Evolutionary conservation across 2,113 vertebrate genomes (phyloP).

Genomic region (Pyrgilauda ruficollis): DNA sequence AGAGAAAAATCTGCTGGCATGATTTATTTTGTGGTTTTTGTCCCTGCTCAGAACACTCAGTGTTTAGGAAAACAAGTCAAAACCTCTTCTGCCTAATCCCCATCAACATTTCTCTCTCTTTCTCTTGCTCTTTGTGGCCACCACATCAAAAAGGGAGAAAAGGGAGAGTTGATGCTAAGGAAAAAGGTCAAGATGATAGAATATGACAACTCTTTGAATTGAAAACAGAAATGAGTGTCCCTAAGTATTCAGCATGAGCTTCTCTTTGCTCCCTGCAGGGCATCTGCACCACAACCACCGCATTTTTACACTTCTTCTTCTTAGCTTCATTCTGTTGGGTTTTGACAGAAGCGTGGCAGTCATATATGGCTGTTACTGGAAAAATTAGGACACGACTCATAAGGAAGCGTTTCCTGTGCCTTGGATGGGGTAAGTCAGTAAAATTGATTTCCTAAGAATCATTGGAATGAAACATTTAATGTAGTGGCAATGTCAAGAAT

Average conservation of each 20-base stretch:
- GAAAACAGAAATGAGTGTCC: background rate
- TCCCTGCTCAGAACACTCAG: background rate
- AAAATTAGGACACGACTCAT: slow-evolving; percentile 98
- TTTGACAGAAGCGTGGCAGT: slow-evolving; percentile 99
- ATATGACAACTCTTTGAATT: slow-evolving; percentile 21
- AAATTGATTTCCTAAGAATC: background rate
- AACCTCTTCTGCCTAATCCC: background rate
- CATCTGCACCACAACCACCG: slow-evolving; percentile 96
- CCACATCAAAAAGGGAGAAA: background rate
- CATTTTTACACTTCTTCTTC: slow-evolving; percentile 99
- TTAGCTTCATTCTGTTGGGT: slow-evolving; percentile 99
- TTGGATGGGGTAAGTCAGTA: slow-evolving; percentile 92
- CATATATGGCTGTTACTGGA: slow-evolving; percentile 98
- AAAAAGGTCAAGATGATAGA: slow-evolving; percentile 32
- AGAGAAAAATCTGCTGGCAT: background rate
- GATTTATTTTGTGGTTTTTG: background rate
- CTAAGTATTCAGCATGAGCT: slow-evolving; percentile 39
- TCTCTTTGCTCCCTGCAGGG: slow-evolving; percentile 77
- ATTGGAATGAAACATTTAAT: background rate
- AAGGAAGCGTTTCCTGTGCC: slow-evolving; percentile 96
- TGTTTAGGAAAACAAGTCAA: background rate
- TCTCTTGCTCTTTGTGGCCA: background rate
- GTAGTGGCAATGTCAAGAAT: background rate
- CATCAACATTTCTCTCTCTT: background rate
- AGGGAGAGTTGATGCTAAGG: background rate